Conservation (phyloP, 2,113 vertebrate genomes). For the Cromileptes altivelis region DNA sequence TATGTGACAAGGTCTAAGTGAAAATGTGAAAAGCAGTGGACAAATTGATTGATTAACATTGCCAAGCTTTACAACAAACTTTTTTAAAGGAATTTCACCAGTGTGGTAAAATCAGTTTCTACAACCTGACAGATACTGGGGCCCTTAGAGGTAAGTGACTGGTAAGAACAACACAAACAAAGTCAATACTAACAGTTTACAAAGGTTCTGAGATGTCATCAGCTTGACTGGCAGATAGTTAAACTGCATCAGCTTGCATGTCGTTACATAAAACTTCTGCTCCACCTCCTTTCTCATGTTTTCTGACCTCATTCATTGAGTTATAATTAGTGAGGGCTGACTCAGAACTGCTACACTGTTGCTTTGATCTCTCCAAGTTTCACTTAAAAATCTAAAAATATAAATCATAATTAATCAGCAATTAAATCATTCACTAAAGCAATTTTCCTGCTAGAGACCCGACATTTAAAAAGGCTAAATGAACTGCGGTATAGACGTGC, state of each 20-base stretch:
- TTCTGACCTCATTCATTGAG: not conserved
- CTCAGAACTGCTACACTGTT: not conserved
- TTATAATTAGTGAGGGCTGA: not conserved
- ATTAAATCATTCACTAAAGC: not conserved
- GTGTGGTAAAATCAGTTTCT: too few relatives aligned
- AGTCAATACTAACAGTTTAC: not conserved
- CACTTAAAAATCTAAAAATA: not conserved
- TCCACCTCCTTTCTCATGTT: not conserved
- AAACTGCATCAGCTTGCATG: not conserved
- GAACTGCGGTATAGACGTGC: too few relatives aligned
- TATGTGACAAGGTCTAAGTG: too few relatives aligned
- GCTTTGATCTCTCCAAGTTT: not conserved
- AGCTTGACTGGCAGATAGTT: not conserved
- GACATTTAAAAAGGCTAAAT: not conserved
- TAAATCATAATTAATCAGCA: not conserved
- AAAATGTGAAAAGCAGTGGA: too few relatives aligned
- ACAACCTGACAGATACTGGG: too few relatives aligned
- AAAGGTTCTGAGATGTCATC: too few relatives aligned
- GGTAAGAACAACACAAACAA: not conserved
- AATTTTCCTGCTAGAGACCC: not conserved
- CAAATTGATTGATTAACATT: too few relatives aligned
- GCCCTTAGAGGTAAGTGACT: not conserved
- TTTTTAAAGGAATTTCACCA: too few relatives aligned
- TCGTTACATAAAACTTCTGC: not conserved
- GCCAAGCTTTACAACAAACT: too few relatives aligned